Evolutionary conservation across 1,140 invertebrate genomes (phyloP).

Genomic region (Neodiprion virginianus): DNA sequence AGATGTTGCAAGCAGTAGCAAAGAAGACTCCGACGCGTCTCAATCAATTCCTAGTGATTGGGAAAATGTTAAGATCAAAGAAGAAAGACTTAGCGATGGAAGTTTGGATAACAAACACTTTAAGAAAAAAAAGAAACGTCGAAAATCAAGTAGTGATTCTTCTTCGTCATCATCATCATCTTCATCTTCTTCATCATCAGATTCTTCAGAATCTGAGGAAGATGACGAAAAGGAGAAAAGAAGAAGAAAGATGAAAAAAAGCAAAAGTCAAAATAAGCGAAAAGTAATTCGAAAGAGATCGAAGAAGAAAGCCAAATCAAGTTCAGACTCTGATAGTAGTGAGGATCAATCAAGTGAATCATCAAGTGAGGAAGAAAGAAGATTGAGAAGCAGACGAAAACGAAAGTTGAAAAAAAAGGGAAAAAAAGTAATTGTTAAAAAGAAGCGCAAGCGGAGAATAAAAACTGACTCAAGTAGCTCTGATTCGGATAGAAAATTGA

Average conservation of each 20-base stretch:
- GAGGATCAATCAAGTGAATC: slow-evolving; percentile 2
- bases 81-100: slow-evolving; percentile 46
- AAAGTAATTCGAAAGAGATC: background rate
- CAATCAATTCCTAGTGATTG: slow-evolving; percentile 47
- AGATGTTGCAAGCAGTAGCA: slow-evolving; percentile 9
- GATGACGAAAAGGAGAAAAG: slow-evolving; percentile 25
- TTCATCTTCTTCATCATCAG: slow-evolving; percentile 46
- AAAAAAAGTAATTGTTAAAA: slow-evolving; percentile 35
- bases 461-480: slow-evolving; percentile 34
- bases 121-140: slow-evolving; percentile 37
- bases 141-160: slow-evolving; percentile 47
- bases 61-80: slow-evolving; percentile 50
- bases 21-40: slow-evolving; percentile 23
- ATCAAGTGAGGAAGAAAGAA: background rate
- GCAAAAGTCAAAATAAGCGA: background rate
- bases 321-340: slow-evolving; percentile 8
- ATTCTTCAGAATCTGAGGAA: slow-evolving; percentile 49
- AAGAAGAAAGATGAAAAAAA: background rate
- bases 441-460: slow-evolving; percentile 34
- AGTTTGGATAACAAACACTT: slow-evolving; percentile 29
- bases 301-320: background rate
- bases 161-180: slow-evolving; percentile 45
- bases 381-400: background rate
- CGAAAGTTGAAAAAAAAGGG: slow-evolving; percentile 7
- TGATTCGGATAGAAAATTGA: slow-evolving; percentile 40